Percentiles rank a stretch among this genome's conserved stretches.
Conservation (phyloP, 2,797 vertebrate genomes). For the Oryzias dopingdopingensis region DNA sequence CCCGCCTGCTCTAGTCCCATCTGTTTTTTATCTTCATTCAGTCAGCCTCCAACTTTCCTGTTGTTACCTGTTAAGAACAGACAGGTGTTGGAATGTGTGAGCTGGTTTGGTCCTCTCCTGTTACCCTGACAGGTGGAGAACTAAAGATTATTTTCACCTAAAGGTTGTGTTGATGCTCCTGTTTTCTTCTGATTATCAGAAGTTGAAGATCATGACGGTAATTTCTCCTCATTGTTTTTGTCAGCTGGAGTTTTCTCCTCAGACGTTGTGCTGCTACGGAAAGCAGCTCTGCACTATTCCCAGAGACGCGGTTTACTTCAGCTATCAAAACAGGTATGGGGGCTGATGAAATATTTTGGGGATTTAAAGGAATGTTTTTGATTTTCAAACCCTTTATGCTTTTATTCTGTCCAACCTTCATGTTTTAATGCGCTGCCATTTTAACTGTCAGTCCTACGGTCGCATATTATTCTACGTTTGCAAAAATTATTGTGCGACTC, state of each 20-base stretch:
- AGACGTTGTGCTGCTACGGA: constrained; percentile 98
- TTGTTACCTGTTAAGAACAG: no score
- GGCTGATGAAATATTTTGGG: background rate
- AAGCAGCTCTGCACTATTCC: constrained; percentile 99
- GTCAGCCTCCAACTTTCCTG: no score
- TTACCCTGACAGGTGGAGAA: no score
- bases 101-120: no score
- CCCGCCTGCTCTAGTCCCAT: no score
- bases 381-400: constrained; percentile 1
- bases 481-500: no score
- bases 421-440: constrained; percentile 58
- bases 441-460: constrained; percentile 61
- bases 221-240: background rate
- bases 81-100: no score
- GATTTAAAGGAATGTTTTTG: no score
- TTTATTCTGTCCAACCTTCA: constrained; percentile 29
- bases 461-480: constrained; percentile 16
- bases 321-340: constrained; percentile 97
- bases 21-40: no score
- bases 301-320: constrained; percentile 96
- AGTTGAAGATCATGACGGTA: background rate
- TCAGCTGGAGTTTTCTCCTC: constrained; percentile 88
- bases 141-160: no score
- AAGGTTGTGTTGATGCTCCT: no score
- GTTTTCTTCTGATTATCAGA: no score